phyloP scores from a whole-genome alignment of 2,113 vertebrate genomes.

The Hippocampus comes region DNA sequence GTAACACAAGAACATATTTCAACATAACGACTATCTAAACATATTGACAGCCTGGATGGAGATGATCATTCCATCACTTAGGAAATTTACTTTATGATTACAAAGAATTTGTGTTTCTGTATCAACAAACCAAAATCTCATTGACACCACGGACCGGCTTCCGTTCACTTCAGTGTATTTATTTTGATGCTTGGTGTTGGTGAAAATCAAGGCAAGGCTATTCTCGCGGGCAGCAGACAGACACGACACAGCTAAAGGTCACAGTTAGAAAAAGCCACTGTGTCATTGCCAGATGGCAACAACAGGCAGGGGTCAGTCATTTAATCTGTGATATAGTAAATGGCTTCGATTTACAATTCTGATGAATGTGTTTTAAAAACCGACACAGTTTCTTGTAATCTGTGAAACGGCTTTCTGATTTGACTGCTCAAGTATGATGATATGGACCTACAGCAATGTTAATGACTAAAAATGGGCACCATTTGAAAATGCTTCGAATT shows the following conservation, averaged over 20 bases:
- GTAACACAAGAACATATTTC: slow-evolving; percentile 37
- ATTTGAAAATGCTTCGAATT: not conserved
- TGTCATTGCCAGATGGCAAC: slow-evolving; percentile 23
- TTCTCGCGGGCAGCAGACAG: slow-evolving; percentile 46
- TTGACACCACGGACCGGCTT: not conserved
- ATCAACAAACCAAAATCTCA: not conserved
- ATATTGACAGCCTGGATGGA: slow-evolving; percentile 1
- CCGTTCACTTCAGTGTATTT: slow-evolving; percentile 20
- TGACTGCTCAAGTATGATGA: not conserved
- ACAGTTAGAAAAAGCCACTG: slow-evolving; percentile 46
- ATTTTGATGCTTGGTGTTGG: slow-evolving; percentile 29
- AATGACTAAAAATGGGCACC: not conserved
- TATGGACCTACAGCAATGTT: not conserved
- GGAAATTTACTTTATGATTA: not conserved
- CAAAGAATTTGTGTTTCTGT: not conserved
- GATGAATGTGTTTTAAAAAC: slow-evolving; percentile 28
- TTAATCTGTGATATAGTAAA: slow-evolving; percentile 37
- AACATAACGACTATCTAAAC: slow-evolving; percentile 32
- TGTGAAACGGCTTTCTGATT: not conserved
- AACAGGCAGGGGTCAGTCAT: slow-evolving; percentile 16
- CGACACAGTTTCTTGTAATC: not conserved
- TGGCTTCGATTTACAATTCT: slow-evolving; percentile 28
- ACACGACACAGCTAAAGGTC: slow-evolving; percentile 57
- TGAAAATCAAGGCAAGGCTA: slow-evolving; percentile 27
- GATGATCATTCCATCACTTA: slow-evolving; percentile 10